Conservation (phyloP, 2,797 vertebrate species). For the Acomys russatus region DNA sequence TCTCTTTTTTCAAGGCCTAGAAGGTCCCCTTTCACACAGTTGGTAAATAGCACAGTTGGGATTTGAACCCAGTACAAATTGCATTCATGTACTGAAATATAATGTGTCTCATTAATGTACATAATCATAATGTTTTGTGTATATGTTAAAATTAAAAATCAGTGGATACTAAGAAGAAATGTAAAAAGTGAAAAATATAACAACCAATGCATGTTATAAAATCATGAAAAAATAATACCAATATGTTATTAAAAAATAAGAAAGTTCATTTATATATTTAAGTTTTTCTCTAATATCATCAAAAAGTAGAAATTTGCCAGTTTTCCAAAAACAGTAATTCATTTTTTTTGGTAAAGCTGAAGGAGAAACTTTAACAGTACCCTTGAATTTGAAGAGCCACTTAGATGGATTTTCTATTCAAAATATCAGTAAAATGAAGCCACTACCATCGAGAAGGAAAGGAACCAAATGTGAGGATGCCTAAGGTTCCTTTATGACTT, state of each 20-base stretch:
- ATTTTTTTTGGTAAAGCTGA: not conserved
- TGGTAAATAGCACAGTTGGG: not conserved
- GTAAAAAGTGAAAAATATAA: not conserved
- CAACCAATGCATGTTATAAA: not conserved
- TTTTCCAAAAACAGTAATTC: conserved; percentile 2
- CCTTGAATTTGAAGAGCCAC: not conserved
- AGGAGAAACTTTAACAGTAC: conserved; percentile 25
- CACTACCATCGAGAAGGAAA: not conserved
- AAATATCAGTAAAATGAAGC: conserved; percentile 52
- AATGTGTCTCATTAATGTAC: not conserved
- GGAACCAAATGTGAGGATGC: not conserved
- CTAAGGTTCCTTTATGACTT: not conserved
- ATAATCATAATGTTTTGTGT: not conserved
- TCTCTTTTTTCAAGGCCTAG: not conserved
- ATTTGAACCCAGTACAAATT: not conserved
- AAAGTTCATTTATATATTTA: not conserved
- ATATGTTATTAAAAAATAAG: not conserved
- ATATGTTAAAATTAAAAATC: conserved; percentile 23
- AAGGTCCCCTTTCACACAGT: not conserved
- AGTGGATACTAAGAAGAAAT: not conserved
- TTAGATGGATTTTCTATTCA: conserved; percentile 34
- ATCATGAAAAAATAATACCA: not conserved
- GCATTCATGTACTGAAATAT: not conserved
- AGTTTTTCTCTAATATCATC: not conserved
- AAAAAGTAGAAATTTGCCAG: conserved; percentile 27